A percentile compares a stretch with the other conserved stretches of the same genome.
These are phyloP conservation scores for Tachysurus fulvidraco DNA, from an alignment of 2,113 vertebrate genomes.

Conservation along the genomic window DNA sequence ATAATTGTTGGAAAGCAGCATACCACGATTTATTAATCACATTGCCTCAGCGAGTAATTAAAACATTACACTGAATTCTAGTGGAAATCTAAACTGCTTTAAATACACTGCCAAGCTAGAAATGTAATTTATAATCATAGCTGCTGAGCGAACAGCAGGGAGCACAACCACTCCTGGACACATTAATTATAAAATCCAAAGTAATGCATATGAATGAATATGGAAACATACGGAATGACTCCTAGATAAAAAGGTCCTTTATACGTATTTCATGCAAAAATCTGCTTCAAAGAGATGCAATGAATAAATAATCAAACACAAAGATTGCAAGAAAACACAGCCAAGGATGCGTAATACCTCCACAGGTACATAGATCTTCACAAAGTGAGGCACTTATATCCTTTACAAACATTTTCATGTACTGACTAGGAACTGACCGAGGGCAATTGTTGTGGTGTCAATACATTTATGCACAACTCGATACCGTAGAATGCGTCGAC, in stretches of 20 bases:
- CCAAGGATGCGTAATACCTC: background rate
- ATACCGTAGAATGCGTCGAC: background rate
- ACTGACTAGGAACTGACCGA: background rate
- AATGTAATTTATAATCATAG: conserved; percentile 24
- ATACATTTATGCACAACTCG: background rate
- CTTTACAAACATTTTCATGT: background rate
- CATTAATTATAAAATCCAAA: conserved; percentile 4
- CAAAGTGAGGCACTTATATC: background rate
- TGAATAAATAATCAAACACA: background rate
- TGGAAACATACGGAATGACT: background rate
- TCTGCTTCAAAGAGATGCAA: background rate
- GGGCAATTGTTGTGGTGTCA: background rate
- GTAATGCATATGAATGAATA: background rate
- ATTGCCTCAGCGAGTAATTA: conserved; percentile 11
- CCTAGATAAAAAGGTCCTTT: background rate
- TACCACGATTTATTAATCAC: conserved; percentile 40
- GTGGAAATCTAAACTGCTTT: conserved; percentile 27
- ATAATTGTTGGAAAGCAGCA: conserved; percentile 19
- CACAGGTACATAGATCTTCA: background rate
- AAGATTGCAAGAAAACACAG: background rate
- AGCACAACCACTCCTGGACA: conserved; percentile 5
- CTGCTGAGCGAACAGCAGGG: conserved; percentile 22
- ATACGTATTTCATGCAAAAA: background rate
- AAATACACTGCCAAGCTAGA: background rate
- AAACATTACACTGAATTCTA: conserved; percentile 16